Conservation (phyloP, 2,888 invertebrate genomes). For the Ashinkailepas kermadecensis region DNA sequence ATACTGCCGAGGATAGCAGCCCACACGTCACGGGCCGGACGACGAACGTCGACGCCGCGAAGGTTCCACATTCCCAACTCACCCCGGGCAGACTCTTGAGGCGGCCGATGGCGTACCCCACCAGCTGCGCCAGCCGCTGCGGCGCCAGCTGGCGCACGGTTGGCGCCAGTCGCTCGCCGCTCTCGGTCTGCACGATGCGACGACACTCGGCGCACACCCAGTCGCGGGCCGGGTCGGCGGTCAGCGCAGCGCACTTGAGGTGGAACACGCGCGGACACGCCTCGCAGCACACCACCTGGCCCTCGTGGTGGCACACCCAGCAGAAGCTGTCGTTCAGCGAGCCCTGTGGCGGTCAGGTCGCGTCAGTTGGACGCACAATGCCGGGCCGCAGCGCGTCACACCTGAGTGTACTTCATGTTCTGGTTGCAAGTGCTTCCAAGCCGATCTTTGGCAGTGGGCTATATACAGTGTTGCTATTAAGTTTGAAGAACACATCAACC, state of each 20-base stretch:
- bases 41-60: too few species aligned
- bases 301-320: conserved; percentile 79
- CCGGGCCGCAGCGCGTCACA: too few species aligned
- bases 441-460: too few species aligned
- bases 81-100: conserved; percentile 77
- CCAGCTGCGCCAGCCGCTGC: conserved; percentile 66
- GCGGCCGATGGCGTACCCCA: conserved; percentile 68
- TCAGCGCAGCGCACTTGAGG: conserved; percentile 56
- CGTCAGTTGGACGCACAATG: too few species aligned
- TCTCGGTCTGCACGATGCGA: conserved; percentile 61
- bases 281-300: conserved; percentile 56
- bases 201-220: conserved; percentile 89
- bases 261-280: conserved; percentile 82
- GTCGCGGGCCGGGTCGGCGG: conserved; percentile 42
- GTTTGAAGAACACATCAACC: too few species aligned
- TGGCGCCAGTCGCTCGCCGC: conserved; percentile 51
- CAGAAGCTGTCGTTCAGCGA: conserved; percentile 62
- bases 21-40: too few species aligned
- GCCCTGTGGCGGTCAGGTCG: neutral
- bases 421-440: too few species aligned
- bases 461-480: too few species aligned
- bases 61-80: conserved; percentile 39
- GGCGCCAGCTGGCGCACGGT: conserved; percentile 64
- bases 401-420: too few species aligned
- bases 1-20: too few species aligned